Evolutionary conservation across 2,797 vertebrate genomes (phyloP), one percentile per base, ranked within the genome.

Genomic region (Schizothorax lantsangensis): DNA sequence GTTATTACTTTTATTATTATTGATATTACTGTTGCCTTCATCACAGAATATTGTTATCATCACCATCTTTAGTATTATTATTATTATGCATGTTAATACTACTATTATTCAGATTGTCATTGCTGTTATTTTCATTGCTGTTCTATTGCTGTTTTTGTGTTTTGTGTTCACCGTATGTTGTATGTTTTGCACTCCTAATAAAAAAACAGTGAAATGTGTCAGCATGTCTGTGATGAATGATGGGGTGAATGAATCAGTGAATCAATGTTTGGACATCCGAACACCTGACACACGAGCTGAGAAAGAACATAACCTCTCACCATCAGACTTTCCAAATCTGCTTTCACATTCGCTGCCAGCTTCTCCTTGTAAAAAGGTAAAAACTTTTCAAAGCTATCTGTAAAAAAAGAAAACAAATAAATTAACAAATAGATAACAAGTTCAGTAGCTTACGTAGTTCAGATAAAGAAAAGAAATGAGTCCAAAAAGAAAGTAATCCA

Each of bases 381-480:
- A 89, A 97, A 98, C 19, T 0, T 71, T 33, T 92, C 23, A 88
- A 94, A 94, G 89, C 95, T 93, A 86, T 96, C 98, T 99, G 92
- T 81, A 90, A 77, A 6, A 59, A 89, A 80, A 83, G 3, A 17
- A 47, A 78, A 23, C 21, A 52, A 30, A 54, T 11, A 54, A 54
- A 62, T 15, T 45, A 54, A 66, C 40, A 84, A n/a, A 66, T 4
- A 57, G 19, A 40, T 66, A 11, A 52, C 47, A 19, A 33, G 57
- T 8, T 81, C 0, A 49, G 11, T 26, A 79, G 17, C 17, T 77
- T 75, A 49, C 8, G 8, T 49, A 5, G 3, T 47, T 45, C 7
- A 26, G 2, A 52, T 11, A 77, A 26, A 74, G 6, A 45, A 45
- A 2, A 11, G 0, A 75, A 75, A 52, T 9, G 4, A 74, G 4